Percentiles rank a stretch among this genome's conserved stretches.
Evolutionary conservation across 2,888 invertebrate species (phyloP).

Genomic region (Stenotaenia linearis): DNA sequence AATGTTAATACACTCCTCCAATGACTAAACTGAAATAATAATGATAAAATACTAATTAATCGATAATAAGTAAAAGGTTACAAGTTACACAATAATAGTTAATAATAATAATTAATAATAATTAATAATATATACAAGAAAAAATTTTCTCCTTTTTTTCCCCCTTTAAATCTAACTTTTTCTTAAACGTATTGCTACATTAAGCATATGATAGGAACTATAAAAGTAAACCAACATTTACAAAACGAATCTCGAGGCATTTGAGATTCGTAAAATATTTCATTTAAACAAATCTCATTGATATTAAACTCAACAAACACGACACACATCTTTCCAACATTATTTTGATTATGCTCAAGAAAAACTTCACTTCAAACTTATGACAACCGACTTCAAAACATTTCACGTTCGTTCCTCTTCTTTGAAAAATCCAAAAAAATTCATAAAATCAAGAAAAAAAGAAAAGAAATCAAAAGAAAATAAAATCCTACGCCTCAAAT

Average conservation of each 20-base stretch:
- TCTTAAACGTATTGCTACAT: constrained; percentile 20
- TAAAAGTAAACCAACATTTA: constrained; percentile 26
- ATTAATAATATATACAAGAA: background rate
- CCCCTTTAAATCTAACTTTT: background rate
- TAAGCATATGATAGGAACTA: constrained; percentile 26
- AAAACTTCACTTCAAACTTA: background rate
- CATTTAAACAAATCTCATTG: background rate
- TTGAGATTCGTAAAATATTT: background rate
- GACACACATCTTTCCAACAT: background rate
- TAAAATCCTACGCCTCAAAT: background rate
- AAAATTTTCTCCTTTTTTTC: background rate
- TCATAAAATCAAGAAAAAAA: background rate
- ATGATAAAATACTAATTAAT: background rate
- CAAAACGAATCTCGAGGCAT: constrained; percentile 8
- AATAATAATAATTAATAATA: background rate
- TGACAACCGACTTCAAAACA: background rate
- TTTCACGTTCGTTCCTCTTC: background rate
- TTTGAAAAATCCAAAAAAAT: background rate
- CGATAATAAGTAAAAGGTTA: background rate
- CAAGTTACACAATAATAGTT: background rate
- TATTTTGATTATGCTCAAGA: constrained; percentile 11
- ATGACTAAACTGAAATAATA: background rate
- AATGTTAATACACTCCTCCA: background rate
- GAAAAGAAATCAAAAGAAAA: background rate
- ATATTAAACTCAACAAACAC: background rate